Base-by-base conservation (phyloP, 2,113 vertebrate species). In the Thalassarche chlororhynchos region DNA sequence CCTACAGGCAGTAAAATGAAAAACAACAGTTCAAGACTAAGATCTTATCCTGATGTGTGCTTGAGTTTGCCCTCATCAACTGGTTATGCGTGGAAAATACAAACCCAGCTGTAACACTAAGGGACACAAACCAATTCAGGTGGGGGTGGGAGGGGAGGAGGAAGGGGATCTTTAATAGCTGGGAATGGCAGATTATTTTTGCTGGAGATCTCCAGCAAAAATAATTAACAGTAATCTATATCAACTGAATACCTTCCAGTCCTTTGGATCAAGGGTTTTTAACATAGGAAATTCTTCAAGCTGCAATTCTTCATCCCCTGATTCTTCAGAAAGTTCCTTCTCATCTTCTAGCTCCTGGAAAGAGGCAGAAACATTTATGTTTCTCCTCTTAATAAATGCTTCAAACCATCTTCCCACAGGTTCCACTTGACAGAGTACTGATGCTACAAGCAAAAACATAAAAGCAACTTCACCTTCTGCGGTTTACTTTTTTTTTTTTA, bases 291-390 rank as follows among this genome's bases (percentile, higher is more conserved):
- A 99, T 88, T 99, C 99, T 98, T 99, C 99, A 61, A 99, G 97
- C 96, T 99, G 99, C 40, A 99, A 95, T 95, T 99, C 99, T 94
- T 99, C 99, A 98, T 99, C 99, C 51, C 99, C 99, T 0, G 99
- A 99, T 90, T 99, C 99, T 95, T 99, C 99, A 12, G 99, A 99
- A 65, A 99, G 98, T 92, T 99, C 99, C 98, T 99, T 99, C 91
- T 99, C 99, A 97, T 99, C 99, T 97, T 99, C 99, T 64, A 99
- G 97, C 98, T 99, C 99, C 98, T 99, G 99, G 98, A 99, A 99
- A 86, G 99, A 99, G 90, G 99, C 98, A 8, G 99, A 99, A 92
- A 99, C 98, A 95, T 99, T 99, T 97, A 99, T 98, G 98, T 98
- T 99, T 98, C 99, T 99, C 97, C 99, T 99, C 98, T 99, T 99